phyloP scores from a whole-genome alignment of 2,113 vertebrate genomes.

The Ceyx margarethae region DNA sequence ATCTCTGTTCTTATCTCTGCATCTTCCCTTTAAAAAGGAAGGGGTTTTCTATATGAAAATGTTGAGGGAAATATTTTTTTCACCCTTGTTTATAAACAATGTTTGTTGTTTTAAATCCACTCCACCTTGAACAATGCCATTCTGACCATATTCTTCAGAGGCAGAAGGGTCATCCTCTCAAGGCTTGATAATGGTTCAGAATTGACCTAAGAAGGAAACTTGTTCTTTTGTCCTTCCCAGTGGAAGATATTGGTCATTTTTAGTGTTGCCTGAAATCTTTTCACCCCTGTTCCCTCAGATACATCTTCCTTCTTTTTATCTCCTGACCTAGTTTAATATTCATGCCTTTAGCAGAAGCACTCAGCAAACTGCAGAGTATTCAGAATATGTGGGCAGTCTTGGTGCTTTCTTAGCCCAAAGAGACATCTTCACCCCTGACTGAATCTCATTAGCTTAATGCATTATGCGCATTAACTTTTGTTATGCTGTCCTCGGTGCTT shows the following conservation, averaged over 20 bases:
- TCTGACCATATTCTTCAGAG: rapidly evolving
- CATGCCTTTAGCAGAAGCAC: background rate
- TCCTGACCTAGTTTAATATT: background rate
- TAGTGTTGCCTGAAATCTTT: background rate
- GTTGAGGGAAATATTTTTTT: background rate
- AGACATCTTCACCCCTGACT: background rate
- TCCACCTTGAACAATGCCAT: background rate
- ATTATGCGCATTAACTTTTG: background rate
- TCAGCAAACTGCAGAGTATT: background rate
- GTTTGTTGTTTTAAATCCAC: background rate
- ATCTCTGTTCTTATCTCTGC: background rate
- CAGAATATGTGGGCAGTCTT: background rate
- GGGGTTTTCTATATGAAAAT: background rate
- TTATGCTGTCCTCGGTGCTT: background rate
- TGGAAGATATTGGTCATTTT: background rate
- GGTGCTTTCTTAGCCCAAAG: conserved; percentile 7
- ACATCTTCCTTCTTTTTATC: background rate
- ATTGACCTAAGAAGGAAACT: background rate
- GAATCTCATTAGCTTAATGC: conserved; percentile 27
- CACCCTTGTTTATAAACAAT: background rate
- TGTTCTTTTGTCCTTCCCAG: background rate
- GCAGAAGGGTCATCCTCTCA: background rate
- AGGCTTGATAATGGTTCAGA: background rate
- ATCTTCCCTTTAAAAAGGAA: background rate
- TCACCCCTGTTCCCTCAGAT: background rate